A percentile compares a stretch with the other conserved stretches of the same genome.
Evolutionary conservation across 2,888 invertebrate species (phyloP).

Genomic region (Trisateles emortualis): DNA sequence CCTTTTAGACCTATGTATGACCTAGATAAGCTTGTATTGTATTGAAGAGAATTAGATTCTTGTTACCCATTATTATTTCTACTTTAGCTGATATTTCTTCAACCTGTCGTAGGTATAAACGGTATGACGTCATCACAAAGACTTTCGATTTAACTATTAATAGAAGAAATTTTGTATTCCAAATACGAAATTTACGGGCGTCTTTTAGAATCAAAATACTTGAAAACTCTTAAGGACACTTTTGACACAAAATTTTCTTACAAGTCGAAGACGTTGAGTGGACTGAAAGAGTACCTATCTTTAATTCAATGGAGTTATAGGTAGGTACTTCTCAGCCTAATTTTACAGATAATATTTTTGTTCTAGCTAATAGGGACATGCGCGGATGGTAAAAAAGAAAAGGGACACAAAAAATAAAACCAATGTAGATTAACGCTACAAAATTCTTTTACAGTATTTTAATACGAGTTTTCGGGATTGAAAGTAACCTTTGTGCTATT

Average conservation of each 20-base stretch:
- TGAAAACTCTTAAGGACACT: slow-evolving; percentile 16
- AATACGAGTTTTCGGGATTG: too few relatives aligned
- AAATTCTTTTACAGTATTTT: too few relatives aligned
- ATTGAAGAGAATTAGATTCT: background rate
- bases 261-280: slow-evolving; percentile 2
- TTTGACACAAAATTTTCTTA: slow-evolving; percentile 2
- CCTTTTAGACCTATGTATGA: slow-evolving; percentile 26
- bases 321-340: too few relatives aligned
- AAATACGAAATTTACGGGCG: slow-evolving; percentile 1
- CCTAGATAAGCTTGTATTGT: slow-evolving; percentile 26
- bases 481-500: too few relatives aligned
- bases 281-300: background rate
- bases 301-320: background rate
- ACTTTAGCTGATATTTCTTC: slow-evolving; percentile 4
- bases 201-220: slow-evolving; percentile 1
- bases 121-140: too few relatives aligned
- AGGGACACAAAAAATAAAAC: too few relatives aligned
- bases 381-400: too few relatives aligned
- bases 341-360: too few relatives aligned
- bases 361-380: too few relatives aligned
- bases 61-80: slow-evolving; percentile 11
- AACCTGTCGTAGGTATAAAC: too few relatives aligned
- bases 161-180: slow-evolving; percentile 1
- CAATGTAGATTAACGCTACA: too few relatives aligned
- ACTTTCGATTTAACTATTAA: background rate